Percentiles rank a stretch among this genome's conserved stretches.
Conservation (phyloP, 2,888 invertebrate genomes). For the Apeira syringaria region DNA sequence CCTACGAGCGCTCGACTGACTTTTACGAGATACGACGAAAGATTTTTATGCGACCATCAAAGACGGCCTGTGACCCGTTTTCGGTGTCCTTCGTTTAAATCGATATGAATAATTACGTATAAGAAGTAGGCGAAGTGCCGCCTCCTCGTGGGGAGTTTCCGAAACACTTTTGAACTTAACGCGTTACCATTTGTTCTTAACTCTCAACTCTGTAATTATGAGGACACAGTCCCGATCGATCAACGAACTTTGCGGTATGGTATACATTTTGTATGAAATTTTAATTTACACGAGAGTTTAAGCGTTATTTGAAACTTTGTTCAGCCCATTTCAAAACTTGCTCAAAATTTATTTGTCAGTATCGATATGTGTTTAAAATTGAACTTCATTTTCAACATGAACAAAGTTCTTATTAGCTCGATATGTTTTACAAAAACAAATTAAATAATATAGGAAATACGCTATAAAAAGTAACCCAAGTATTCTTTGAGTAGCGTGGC, state of each 20-base stretch:
- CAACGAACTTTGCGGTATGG: constrained; percentile 15
- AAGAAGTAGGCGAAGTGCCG: constrained; percentile 28
- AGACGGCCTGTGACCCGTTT: constrained; percentile 54
- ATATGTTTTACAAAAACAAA: background rate
- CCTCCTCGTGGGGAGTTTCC: constrained; percentile 21
- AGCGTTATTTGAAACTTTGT: too few species aligned
- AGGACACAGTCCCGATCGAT: constrained; percentile 18
- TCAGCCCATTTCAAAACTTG: too few species aligned
- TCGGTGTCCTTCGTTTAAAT: constrained; percentile 48
- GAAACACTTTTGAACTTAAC: constrained; percentile 23
- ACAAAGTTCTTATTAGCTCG: too few species aligned
- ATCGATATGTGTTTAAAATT: too few species aligned
- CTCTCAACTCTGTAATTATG: constrained; percentile 18
- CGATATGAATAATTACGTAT: constrained; percentile 57
- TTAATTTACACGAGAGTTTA: too few species aligned
- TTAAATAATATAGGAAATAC: constrained; percentile 7
- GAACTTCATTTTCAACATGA: too few species aligned
- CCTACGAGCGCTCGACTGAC: constrained; percentile 68
- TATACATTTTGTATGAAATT: constrained; percentile 12
- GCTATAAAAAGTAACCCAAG: constrained; percentile 15
- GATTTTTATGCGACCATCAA: constrained; percentile 65
- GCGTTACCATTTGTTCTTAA: constrained; percentile 22
- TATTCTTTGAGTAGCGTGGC: constrained; percentile 16
- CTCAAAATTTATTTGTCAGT: too few species aligned
- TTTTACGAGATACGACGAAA: constrained; percentile 71